These are phyloP conservation scores for Macrosiphum euphorbiae DNA, from an alignment of 2,888 invertebrate species.

Conservation along the genomic window DNA sequence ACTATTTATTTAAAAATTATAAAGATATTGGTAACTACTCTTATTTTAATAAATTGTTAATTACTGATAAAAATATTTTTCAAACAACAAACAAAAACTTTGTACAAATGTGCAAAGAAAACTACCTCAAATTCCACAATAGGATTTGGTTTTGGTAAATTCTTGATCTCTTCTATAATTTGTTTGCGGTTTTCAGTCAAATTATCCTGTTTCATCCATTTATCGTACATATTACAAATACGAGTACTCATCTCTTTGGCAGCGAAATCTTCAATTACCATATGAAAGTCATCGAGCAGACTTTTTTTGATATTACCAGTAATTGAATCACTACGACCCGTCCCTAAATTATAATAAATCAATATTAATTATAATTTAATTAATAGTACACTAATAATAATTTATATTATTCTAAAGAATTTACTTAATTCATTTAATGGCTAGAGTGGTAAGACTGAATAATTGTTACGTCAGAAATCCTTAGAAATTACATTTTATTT, in stretches of 20 bases:
- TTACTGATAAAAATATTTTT: background rate
- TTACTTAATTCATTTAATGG: background rate
- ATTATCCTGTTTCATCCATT: background rate
- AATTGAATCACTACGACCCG: background rate
- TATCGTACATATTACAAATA: background rate
- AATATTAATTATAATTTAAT: background rate
- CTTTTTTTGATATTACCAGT: background rate
- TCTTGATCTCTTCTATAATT: background rate
- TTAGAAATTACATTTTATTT: no score
- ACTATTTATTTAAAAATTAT: background rate
- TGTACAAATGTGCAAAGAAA: background rate
- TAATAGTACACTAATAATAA: background rate
- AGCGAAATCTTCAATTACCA: background rate
- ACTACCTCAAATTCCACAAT: background rate
- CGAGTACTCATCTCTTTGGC: background rate
- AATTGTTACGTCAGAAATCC: no score
- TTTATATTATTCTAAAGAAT: background rate
- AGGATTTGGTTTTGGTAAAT: background rate
- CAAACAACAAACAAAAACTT: background rate
- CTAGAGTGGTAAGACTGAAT: no score
- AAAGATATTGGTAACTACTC: background rate
- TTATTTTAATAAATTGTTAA: background rate
- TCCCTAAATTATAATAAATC: background rate
- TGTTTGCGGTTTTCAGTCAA: background rate
- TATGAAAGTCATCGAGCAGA: background rate